Conservation (phyloP, 2,113 vertebrate genomes). For the Perccottus glenii region DNA sequence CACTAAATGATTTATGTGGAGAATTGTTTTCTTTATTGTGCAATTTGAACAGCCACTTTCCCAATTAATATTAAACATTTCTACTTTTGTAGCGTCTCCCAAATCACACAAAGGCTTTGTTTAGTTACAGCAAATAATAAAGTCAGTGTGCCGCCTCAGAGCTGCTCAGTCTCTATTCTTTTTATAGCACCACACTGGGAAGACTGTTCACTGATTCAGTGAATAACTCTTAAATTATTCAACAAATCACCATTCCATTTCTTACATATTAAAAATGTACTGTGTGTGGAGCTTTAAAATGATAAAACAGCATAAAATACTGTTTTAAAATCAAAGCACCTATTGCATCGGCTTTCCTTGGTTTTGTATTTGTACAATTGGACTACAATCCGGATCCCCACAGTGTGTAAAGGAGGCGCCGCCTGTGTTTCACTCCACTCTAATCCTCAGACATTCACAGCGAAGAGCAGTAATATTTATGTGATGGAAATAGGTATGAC, state of each 20-base stretch:
- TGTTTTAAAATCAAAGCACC: slow-evolving; percentile 78
- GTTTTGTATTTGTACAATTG: slow-evolving; percentile 72
- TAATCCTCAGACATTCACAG: slow-evolving; percentile 51
- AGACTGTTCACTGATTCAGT: slow-evolving; percentile 73
- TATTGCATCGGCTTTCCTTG: slow-evolving; percentile 73
- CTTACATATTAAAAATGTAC: slow-evolving; percentile 77
- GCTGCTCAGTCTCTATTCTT: slow-evolving; percentile 63
- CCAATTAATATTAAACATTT: slow-evolving; percentile 44
- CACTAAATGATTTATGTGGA: slow-evolving; percentile 59
- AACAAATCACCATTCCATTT: slow-evolving; percentile 72
- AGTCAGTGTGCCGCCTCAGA: slow-evolving; percentile 26
- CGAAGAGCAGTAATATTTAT: slow-evolving; percentile 65
- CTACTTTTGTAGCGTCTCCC: slow-evolving; percentile 24
- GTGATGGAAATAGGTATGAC: slow-evolving; percentile 53
- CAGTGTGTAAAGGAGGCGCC: slow-evolving; percentile 39
- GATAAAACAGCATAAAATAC: slow-evolving; percentile 82
- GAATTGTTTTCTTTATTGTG: slow-evolving; percentile 32
- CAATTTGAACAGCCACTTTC: slow-evolving; percentile 26
- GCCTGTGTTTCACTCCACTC: slow-evolving; percentile 42
- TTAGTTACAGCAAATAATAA: slow-evolving; percentile 24
- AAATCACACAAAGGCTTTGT: slow-evolving; percentile 31
- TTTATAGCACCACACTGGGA: slow-evolving; percentile 61
- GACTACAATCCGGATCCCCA: slow-evolving; percentile 63
- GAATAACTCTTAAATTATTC: slow-evolving; percentile 75
- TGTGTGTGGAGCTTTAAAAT: slow-evolving; percentile 68